Base-by-base conservation (phyloP, 2,113 vertebrate genomes). In the Sturnira hondurensis region DNA sequence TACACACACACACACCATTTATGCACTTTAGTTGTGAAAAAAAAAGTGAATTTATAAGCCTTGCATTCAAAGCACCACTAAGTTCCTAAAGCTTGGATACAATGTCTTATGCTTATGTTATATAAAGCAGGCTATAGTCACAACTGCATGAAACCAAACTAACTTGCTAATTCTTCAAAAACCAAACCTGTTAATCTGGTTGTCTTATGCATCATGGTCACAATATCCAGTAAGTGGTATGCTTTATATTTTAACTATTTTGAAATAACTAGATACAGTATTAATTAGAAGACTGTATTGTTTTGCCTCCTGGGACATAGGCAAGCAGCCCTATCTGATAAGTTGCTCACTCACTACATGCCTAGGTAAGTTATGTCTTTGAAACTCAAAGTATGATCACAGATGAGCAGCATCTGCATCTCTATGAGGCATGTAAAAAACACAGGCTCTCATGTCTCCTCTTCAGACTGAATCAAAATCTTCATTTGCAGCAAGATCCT, bases 31-130 rank as follows among this genome's bases (percentile, higher is more conserved):
- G 58, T 47, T 92, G 22, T 77, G 65, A 77, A 38, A 56, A 38
- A 56, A 85, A 82, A 78, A n/a, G 19, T 85, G 20, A 94, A 93
- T 83, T 52, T 73, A 86, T 63, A 94, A 92, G 47, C 93, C 50
- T 95, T 94, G 70, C 41, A 20, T 90, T 80, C 31, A 82, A 87
- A 94, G 91, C 47, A 95, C 58, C 84, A 43, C 61, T 71, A 50
- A 65, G 58, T 71, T 80, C 70, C 81, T 63, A 22, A 73, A 36
- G 16, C 47, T 80, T 96, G 83, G 61, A 43, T 78, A 38, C 19
- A 61, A 22, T 83, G 83, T 56, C 85, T 86, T 45, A 52, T 16
- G 50, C 0, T 20, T 85, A 58, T 76, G 22, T 56, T 83, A 56
- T 38, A 76, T 74, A 82, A 93, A 26, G 12, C 41, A 36, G 47